Evolutionary conservation across 2,113 vertebrate genomes (phyloP), one percentile per base, ranked within the genome.

Genomic region (Leptodactylus fuscus): DNA sequence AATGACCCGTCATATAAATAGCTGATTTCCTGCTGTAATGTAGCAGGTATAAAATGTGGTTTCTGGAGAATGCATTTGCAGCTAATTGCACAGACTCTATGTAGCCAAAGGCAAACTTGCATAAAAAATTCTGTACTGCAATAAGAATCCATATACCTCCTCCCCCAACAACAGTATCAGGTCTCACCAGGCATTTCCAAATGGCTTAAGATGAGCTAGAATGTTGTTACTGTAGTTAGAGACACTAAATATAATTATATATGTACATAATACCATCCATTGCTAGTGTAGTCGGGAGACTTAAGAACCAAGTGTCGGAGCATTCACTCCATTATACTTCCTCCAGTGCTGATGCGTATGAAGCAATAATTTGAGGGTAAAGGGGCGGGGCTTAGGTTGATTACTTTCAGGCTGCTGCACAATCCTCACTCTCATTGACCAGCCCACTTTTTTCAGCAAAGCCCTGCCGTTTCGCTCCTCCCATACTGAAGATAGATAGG

Each of bases 1-100:
- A 12, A 18, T 79, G 75, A 16, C 83, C 75, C 44, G 2, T 41
- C 46, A 36, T 70, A 38, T 85, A 48, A 70, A 85, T 70, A 29
- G 74, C 44, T 74, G 65, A 78, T 85, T 85, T 85, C 75, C 83
- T 41, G 9, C 75, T 67, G 41, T 70, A 55, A 53, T 85, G 74
- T 51, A 53, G 46, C 55, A 78, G 46, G 60, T 78, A 85, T 78
- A 85, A 85, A 70, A 69, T 70, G 74, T 69, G 74, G 75, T 79
- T 85, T 79, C 58, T 48, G 60, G 73, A 65, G 55, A 77, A 65
- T 51, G 74, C 74, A 70, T 69, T 77, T 55, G 62, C 65, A 79
- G 60, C 74, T 78, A 69, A 85, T 76, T 79, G 75, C 53, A 46
- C 83, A 85, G 60, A 69, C 83, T 70, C 22, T 15, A 32, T 71